These are phyloP conservation scores for Verasper variegatus DNA, from an alignment of 2,113 vertebrate species.

Conservation along the genomic window DNA sequence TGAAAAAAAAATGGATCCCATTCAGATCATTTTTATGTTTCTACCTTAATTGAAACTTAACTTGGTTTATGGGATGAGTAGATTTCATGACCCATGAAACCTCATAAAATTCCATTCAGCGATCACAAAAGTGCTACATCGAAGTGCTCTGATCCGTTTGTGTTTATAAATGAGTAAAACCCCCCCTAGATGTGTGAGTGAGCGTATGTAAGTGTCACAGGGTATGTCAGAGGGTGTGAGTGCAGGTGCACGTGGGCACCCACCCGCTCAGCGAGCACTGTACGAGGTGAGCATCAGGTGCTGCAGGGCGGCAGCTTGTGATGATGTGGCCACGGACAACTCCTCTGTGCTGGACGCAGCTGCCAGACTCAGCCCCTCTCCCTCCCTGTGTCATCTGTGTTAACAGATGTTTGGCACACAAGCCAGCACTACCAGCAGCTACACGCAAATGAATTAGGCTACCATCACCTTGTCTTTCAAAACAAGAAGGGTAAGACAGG, in stretches of 20 bases:
- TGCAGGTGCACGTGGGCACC: conserved; percentile 21
- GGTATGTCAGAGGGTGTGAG: conserved; percentile 17
- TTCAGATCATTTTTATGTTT: conserved; percentile 68
- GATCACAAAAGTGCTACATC: conserved; percentile 33
- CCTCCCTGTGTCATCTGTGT: conserved; percentile 12
- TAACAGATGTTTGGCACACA: conserved; percentile 45
- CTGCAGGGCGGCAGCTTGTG: conserved; percentile 15
- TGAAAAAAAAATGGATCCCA: conserved; percentile 31
- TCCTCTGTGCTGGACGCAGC: conserved; percentile 36
- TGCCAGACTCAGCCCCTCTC: conserved; percentile 9
- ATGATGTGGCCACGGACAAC: conserved; percentile 5
- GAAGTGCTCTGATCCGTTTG: conserved; percentile 10
- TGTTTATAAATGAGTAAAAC: conserved; percentile 11
- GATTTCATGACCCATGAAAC: conserved; percentile 68
- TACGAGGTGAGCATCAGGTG: conserved; percentile 17
- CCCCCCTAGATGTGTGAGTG: not conserved
- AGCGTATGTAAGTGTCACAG: not conserved
- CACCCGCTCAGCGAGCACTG: not conserved
- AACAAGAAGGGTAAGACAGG: conserved; percentile 20
- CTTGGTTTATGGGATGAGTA: conserved; percentile 58
- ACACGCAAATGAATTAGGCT: conserved; percentile 5
- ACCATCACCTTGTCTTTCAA: conserved; percentile 27
- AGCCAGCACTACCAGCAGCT: not conserved
- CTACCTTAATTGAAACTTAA: conserved; percentile 65
- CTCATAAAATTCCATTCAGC: conserved; percentile 42